Evolutionary conservation across 2,888 invertebrate genomes (phyloP).

Genomic region (Aleiodes alternator): DNA sequence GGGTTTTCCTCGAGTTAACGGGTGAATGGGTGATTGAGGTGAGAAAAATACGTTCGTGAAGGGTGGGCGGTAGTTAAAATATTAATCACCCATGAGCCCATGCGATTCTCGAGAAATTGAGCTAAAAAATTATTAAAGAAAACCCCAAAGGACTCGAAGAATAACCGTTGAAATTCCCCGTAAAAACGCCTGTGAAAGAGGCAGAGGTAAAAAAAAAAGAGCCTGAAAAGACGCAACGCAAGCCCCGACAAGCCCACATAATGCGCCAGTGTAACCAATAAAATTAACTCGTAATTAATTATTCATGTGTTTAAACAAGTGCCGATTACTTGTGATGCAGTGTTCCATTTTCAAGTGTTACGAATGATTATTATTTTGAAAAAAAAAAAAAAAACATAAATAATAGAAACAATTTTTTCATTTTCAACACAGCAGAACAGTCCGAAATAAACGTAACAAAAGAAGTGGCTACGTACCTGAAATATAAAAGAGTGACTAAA

Average conservation of each 20-base stretch:
- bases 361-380: too few relatives aligned
- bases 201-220: too few relatives aligned
- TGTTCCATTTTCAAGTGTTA: too few relatives aligned
- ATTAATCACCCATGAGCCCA: slow-evolving; percentile 18
- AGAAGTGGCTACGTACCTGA: slow-evolving; percentile 14
- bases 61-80: slow-evolving; percentile 17
- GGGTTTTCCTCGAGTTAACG: slow-evolving; percentile 47
- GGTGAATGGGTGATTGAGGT: slow-evolving; percentile 21
- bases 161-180: not conserved
- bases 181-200: not conserved
- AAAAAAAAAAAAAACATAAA: too few relatives aligned
- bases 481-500: slow-evolving; percentile 26
- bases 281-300: too few relatives aligned
- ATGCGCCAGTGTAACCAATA: too few relatives aligned
- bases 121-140: not conserved
- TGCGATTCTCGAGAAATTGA: not conserved
- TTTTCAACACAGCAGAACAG: too few relatives aligned
- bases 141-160: not conserved
- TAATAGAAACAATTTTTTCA: too few relatives aligned
- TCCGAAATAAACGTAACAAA: not conserved
- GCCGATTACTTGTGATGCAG: too few relatives aligned
- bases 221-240: too few relatives aligned
- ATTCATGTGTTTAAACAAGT: too few relatives aligned
- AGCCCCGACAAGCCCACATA: too few relatives aligned
- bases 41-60: slow-evolving; percentile 1